Conservation (phyloP, 2,888 invertebrate genomes). For the Orthonychiurus folsomi region DNA sequence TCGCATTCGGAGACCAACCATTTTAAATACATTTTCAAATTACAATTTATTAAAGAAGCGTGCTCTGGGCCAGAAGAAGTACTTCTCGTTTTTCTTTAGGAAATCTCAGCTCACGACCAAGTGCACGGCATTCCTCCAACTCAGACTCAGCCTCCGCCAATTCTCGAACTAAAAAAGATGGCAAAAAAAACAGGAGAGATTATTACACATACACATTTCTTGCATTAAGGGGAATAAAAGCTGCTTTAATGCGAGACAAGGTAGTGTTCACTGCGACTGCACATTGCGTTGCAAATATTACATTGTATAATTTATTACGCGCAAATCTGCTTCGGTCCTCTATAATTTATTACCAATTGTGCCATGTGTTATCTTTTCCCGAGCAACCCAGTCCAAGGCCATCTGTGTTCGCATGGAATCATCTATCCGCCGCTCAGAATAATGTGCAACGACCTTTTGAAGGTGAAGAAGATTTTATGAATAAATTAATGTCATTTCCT, state of each 20-base stretch:
- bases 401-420: conserved; percentile 94
- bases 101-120: conserved; percentile 82
- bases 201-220: neutral
- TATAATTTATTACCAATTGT: conserved; percentile 24
- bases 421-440: conserved; percentile 81
- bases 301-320: conserved; percentile 8
- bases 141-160: conserved; percentile 76
- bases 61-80: conserved; percentile 72
- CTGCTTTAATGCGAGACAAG: too few species aligned
- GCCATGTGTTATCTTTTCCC: conserved; percentile 29
- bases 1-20: neutral
- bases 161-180: conserved; percentile 54
- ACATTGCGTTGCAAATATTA: too few species aligned
- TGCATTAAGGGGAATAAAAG: too few species aligned
- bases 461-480: neutral
- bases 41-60: neutral
- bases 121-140: conserved; percentile 71
- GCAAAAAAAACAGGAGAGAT: conserved; percentile 10
- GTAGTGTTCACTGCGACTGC: too few species aligned
- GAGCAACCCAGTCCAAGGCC: conserved; percentile 89
- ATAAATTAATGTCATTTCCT: neutral
- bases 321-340: neutral
- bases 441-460: conserved; percentile 70
- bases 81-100: conserved; percentile 94
- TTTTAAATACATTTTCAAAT: too few species aligned